phyloP scores from a whole-genome alignment of 2,113 vertebrate genomes.

The Sphyrna mokarran region DNA sequence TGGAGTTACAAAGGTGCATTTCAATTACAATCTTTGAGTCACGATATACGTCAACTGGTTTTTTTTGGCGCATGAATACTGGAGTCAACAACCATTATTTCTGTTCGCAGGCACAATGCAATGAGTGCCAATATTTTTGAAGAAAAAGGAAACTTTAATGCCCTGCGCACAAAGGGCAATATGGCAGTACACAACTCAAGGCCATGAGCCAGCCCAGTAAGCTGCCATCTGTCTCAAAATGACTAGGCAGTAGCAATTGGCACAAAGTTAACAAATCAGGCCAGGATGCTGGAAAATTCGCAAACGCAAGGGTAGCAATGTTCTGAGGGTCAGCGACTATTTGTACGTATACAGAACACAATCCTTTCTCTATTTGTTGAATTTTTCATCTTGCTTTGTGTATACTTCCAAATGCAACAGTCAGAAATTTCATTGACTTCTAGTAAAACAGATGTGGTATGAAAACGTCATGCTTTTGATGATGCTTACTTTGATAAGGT shows the following conservation, averaged over 20 bases:
- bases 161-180: not conserved
- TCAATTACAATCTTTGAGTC: not conserved
- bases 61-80: too few species aligned
- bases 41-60: not conserved
- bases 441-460: constrained; percentile 19
- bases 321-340: not conserved
- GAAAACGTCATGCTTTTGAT: not conserved
- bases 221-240: not conserved
- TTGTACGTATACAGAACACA: not conserved
- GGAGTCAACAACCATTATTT: not conserved
- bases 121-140: not conserved
- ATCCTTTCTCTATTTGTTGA: not conserved
- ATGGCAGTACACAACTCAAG: not conserved
- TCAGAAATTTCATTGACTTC: not conserved
- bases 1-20: not conserved
- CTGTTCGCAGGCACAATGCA: not conserved
- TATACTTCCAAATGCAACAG: not conserved
- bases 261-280: not conserved
- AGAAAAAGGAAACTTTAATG: not conserved
- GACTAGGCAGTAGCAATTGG: not conserved
- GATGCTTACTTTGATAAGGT: constrained; percentile 22
- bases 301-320: not conserved
- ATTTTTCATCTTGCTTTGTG: not conserved
- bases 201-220: not conserved
- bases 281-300: not conserved